Evolutionary conservation across 1,140 invertebrate species (phyloP), one percentile per base, ranked within the genome.

Genomic region (Liolophura sinensis): DNA sequence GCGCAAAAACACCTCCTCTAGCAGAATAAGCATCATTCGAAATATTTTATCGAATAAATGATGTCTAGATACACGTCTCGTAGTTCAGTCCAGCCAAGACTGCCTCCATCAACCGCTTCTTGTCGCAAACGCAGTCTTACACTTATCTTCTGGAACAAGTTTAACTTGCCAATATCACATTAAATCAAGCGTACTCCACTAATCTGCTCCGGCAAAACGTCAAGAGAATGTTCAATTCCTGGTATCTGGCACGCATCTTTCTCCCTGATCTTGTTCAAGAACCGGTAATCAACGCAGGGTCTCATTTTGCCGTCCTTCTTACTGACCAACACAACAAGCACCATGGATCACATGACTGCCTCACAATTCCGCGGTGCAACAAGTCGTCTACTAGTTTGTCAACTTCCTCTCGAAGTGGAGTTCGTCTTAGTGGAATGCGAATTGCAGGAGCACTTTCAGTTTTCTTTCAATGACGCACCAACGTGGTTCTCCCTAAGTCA

Each of bases 181-280:
- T 55, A 88, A 73, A 78, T 88, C 87, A 0, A 89, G 67, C 0
- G 78, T 79, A 0, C 78, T 76, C 64, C 87, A 87, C 46, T 82
- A 77, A 14, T 66, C 78, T 11, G 73, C 72, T 6, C 78, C 81
- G 0, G 62, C 0, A 88, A 66, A 5, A 60, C 60, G 18, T 78
- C 64, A 0, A 89, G 62, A 7, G 71, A 74, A 18, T 87, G 83
- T 25, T 87, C 81, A 40, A 88, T 86, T 7, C 72, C 56, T 0
- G 85, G 87, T 1, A 88, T 62, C 71, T 88, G 88, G 68, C 84
- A 89, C 25, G 69, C 76, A 73, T 88, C 86, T 52, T 75, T 70
- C 0, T 76, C 72, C 0, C 81, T 87, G 0, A 72, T 73, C 62
- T 7, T 7, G 73, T 88, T 89, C 12, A 89, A 48, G 25, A 60